phyloP scores from a whole-genome alignment of 2,113 vertebrate species.

The Epinephelus moara region DNA sequence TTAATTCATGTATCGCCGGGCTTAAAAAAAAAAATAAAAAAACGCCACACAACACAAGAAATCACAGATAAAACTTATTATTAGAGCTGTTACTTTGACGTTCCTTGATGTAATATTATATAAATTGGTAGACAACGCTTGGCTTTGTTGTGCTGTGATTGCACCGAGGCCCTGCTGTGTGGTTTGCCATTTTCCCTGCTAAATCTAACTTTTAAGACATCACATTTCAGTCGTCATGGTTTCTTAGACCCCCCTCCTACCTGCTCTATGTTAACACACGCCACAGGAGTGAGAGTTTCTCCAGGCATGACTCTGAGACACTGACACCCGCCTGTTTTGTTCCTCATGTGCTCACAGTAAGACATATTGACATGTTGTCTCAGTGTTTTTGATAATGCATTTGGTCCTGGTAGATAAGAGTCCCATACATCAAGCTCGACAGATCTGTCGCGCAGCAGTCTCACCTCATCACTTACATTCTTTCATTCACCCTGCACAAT shows the following conservation, averaged over 20 bases:
- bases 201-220: slow-evolving; percentile 55
- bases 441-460: slow-evolving; percentile 57
- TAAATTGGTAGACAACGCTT: slow-evolving; percentile 33
- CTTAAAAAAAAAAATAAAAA: background rate
- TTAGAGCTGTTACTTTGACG: slow-evolving; percentile 25
- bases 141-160: slow-evolving; percentile 43
- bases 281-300: slow-evolving; percentile 50
- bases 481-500: slow-evolving; percentile 35
- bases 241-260: slow-evolving; percentile 38
- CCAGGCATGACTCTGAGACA: slow-evolving; percentile 53
- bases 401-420: slow-evolving; percentile 61
- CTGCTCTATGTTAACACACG: slow-evolving; percentile 35
- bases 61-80: slow-evolving; percentile 45
- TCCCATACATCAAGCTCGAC: slow-evolving; percentile 67
- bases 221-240: slow-evolving; percentile 52
- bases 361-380: slow-evolving; percentile 69
- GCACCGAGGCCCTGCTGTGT: slow-evolving; percentile 31
- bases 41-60: slow-evolving; percentile 2
- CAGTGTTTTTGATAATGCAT: slow-evolving; percentile 71
- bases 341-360: slow-evolving; percentile 60
- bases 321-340: slow-evolving; percentile 51
- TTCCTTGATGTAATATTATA: slow-evolving; percentile 46
- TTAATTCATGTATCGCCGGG: slow-evolving; percentile 14
- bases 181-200: slow-evolving; percentile 36
- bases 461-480: slow-evolving; percentile 62